These are phyloP conservation scores for Hoplostethus mediterraneus DNA, from an alignment of 2,797 vertebrate species.

Conservation along the genomic window DNA sequence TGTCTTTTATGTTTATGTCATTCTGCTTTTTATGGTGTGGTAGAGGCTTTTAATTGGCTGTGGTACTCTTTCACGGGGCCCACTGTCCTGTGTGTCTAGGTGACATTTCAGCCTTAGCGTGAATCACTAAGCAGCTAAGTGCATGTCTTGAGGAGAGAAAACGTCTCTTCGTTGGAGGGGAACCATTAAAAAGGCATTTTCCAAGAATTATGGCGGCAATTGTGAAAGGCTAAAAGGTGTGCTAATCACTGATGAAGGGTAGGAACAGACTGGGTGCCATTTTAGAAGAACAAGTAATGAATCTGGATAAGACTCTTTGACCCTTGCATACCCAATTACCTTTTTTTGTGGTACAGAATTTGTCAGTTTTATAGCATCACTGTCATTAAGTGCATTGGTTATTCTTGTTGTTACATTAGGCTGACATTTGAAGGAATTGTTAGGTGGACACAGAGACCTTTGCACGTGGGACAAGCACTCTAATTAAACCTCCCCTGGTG, in stretches of 20 bases:
- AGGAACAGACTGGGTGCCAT: constrained; percentile 79
- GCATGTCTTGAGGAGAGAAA: constrained; percentile 66
- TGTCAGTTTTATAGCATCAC: constrained; percentile 79
- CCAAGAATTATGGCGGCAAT: constrained; percentile 78
- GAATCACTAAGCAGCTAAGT: constrained; percentile 74
- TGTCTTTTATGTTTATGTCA: constrained; percentile 73
- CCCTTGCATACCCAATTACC: constrained; percentile 75
- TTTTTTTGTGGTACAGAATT: constrained; percentile 69
- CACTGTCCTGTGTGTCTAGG: constrained; percentile 58
- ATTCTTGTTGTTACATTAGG: constrained; percentile 72
- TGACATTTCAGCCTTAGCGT: constrained; percentile 79
- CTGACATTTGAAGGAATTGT: constrained; percentile 77
- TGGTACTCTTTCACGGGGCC: constrained; percentile 56
- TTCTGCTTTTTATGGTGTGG: constrained; percentile 65
- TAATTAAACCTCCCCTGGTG: constrained; percentile 61
- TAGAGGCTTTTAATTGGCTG: constrained; percentile 78
- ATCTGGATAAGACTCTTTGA: constrained; percentile 77
- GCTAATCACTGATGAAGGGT: constrained; percentile 82
- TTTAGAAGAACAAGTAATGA: constrained; percentile 81
- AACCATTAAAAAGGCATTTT: constrained; percentile 83
- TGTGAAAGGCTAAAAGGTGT: constrained; percentile 78
- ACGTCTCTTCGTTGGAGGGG: constrained; percentile 62
- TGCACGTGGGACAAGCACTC: constrained; percentile 37
- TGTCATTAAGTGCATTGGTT: constrained; percentile 78
- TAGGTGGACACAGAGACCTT: constrained; percentile 27